Conservation (phyloP, 2,113 vertebrate species). For the Mormyrus iriodes region DNA sequence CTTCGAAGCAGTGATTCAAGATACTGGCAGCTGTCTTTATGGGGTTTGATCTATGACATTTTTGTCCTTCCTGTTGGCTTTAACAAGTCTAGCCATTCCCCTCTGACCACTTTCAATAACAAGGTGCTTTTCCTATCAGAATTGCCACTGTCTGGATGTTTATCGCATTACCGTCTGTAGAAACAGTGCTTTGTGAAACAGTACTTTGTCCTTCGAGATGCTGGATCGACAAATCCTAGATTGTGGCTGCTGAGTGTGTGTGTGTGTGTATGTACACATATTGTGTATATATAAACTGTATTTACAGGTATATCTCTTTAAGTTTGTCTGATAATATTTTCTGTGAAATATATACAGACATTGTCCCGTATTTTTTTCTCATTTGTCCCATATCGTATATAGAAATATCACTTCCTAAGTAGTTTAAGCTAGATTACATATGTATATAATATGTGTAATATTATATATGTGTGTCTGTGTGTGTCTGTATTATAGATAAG, state of each 20-base stretch:
- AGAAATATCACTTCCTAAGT: no score
- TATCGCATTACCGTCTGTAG: not conserved
- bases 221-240: not conserved
- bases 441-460: no score
- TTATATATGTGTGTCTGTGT: no score
- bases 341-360: no score
- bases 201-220: not conserved
- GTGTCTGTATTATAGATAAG: no score
- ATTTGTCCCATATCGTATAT: no score
- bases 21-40: not conserved
- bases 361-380: no score
- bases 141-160: not conserved
- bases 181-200: not conserved
- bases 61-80: not conserved
- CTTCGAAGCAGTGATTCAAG: not conserved
- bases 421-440: no score
- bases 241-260: no score
- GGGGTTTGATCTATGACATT: not conserved
- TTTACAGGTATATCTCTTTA: no score
- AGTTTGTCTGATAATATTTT: no score
- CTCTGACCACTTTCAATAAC: not conserved
- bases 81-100: not conserved
- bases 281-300: no score
- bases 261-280: not conserved
- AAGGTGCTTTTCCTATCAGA: not conserved